These are phyloP conservation scores for Penaeus vannamei DNA, from an alignment of 1,140 invertebrate species.

Conservation along the genomic window DNA sequence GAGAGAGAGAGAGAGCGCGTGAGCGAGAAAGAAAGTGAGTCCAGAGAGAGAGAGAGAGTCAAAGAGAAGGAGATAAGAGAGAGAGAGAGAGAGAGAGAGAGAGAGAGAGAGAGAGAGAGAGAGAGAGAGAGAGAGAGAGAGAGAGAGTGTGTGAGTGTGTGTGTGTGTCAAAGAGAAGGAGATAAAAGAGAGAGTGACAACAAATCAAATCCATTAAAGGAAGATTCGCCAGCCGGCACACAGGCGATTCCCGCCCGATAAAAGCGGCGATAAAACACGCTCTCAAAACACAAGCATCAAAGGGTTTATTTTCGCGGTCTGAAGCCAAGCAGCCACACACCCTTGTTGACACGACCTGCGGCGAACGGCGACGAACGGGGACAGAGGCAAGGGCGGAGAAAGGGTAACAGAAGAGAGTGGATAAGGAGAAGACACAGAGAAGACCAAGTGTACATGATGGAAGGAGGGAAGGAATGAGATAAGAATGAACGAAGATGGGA, in stretches of 20 bases:
- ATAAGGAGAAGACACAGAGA: too few relatives aligned
- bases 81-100: slow-evolving; percentile 21
- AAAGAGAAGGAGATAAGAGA: not conserved
- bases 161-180: too few relatives aligned
- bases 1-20: not conserved
- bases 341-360: not conserved
- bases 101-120: not conserved
- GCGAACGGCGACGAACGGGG: not conserved
- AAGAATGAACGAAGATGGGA: too few relatives aligned
- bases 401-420: too few relatives aligned
- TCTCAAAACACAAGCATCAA: slow-evolving; percentile 38
- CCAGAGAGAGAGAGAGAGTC: not conserved
- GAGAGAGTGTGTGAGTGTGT: not conserved
- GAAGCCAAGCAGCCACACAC: not conserved
- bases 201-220: slow-evolving; percentile 38
- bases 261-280: slow-evolving; percentile 28
- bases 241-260: not conserved
- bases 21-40: not conserved
- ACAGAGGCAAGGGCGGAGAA: too few relatives aligned
- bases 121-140: not conserved
- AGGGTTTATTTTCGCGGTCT: slow-evolving; percentile 18
- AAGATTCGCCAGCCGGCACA: not conserved
- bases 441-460: too few relatives aligned
- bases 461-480: too few relatives aligned
- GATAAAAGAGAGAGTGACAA: not conserved